Evolutionary conservation across 2,888 invertebrate species (phyloP), one percentile per base, ranked within the genome.

Genomic region (Blastobasis lacticolella): DNA sequence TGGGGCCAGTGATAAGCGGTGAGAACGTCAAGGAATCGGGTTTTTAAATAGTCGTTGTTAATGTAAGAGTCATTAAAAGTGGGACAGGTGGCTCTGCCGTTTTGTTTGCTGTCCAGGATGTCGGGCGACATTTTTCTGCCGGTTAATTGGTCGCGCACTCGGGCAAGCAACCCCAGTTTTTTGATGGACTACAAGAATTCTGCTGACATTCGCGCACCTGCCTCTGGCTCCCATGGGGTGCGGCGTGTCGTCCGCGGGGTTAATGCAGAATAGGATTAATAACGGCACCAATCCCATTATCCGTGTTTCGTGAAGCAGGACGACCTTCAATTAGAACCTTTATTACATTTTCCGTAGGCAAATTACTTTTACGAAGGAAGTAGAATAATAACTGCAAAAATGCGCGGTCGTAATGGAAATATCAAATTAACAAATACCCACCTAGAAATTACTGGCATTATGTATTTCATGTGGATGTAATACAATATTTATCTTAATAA

Each of bases 71-170:
- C 63, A 59, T 60, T 66, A 62, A 62, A 62, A 68, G 62, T 58
- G 59, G 70, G 68, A 65, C 81, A 81, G 78, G 75, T 83, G 81
- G 72, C 66, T 71, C 63, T 67, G 67, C 57, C 62, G 63, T 69
- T 73, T 74, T 75, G 73, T 76, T 73, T 40, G 38, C 73, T 42
- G 72, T 68, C 66, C 70, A 76, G 78, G 80, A 83, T 79, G 81
- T 73, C 62, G 67, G 67, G 73, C 69, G 79, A 80, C 85, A 86
- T 85, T 78, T 85, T 83, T 78, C 73, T 78, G 75, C 69, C 73
- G 71, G 79, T 78, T 83, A 81, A 82, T 81, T 81, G 42, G 10
- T 40, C 9, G 76, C 66, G 60, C 61, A 64, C 54, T 69, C 69
- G 69, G 75, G 58, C 69, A 68, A 73, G 73, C 76, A 75, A 71